Base-by-base conservation (phyloP, 2,113 vertebrate genomes). In the Neodon shergylaensis region DNA sequence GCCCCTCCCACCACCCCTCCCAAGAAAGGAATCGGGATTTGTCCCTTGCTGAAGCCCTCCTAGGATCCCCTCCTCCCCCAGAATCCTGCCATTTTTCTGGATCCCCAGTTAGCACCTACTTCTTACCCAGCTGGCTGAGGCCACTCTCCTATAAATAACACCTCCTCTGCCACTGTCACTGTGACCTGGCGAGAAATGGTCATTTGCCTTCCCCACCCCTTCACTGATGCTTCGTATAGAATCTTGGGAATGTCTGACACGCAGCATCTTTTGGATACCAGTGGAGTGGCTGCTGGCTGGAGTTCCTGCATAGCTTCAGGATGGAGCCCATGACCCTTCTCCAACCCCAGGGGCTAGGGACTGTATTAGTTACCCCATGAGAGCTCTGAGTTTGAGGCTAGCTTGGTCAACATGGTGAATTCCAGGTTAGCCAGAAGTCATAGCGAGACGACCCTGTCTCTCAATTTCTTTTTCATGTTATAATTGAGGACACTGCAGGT, bases 131-230 rank as follows among this genome's bases (percentile, higher is more conserved):
- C 33, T 54, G 72, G 17, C 6, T 91, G 47, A 74, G 33, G 73
- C 33, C 42, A 93, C 70, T 84, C 44, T 76, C 73, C 28, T 36
- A 85, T 39, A 73, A 73, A n/a, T 82, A 14, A 39, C 39, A 95
- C 22, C 33, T 49, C 44, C 73, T 91, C n/a, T 90, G 79, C 84
- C 84, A 87, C 93, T 78, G 84, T 83, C 36, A 36, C 44, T n/a
- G 52, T 65, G 33, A 26, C 42, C 28, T 68, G 58, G 70, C 22
- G n/a, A 72, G 84, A 79, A 79, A 44, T 54, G n/a, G 11, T 11
- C 12, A 8, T 86, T 90, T 26, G 5, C 12, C 3, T 7, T 6
- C 36, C 0, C 22, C 33, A n/a, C 44, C 5, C 39, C 26, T 82
- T 58, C n/a, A 54, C 76, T 92, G 66, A 49, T 17, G 42, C 33